Evolutionary conservation across 2,797 vertebrate species (phyloP).

Genomic region (Urosaurus nigricauda): DNA sequence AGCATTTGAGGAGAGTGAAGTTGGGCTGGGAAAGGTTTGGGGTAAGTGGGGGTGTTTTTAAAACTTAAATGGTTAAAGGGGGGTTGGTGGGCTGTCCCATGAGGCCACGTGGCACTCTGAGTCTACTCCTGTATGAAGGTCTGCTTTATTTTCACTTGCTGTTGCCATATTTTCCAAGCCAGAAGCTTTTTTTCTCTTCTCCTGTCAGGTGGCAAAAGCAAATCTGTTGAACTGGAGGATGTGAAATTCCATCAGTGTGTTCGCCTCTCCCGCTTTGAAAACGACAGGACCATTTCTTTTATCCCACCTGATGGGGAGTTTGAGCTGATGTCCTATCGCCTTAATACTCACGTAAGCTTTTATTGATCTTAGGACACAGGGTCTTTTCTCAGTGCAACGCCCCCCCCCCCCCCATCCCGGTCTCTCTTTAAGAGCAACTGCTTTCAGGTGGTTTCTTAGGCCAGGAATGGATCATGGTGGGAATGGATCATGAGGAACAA

Average conservation of each 20-base stretch:
- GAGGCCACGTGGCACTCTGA: no score
- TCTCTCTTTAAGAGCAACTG: background rate
- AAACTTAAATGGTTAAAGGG: no score
- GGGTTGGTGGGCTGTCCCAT: no score
- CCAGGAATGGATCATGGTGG: no score
- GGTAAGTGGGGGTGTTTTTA: no score
- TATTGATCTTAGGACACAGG: slow-evolving; percentile 42
- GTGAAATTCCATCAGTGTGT: slow-evolving; percentile 97
- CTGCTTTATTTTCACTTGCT: background rate
- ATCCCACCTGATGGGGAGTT: slow-evolving; percentile 95
- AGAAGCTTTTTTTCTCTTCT: slow-evolving; percentile 10
- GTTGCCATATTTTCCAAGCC: background rate
- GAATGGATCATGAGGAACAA: background rate
- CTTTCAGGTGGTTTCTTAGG: background rate
- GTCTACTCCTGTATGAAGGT: no score
- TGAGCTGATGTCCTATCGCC: slow-evolving; percentile 94
- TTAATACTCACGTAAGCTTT: slow-evolving; percentile 91
- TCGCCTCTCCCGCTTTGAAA: slow-evolving; percentile 94
- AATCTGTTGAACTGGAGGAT: slow-evolving; percentile 94
- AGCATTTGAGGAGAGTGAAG: background rate
- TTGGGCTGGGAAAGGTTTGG: no score
- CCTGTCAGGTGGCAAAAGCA: slow-evolving; percentile 90
- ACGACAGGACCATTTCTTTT: slow-evolving; percentile 95
- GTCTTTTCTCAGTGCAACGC: no score
- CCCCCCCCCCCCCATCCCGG: no score